These are phyloP conservation scores for Lepilemur ruficaudatus DNA, from an alignment of 2,797 vertebrate species.

Conservation along the genomic window DNA sequence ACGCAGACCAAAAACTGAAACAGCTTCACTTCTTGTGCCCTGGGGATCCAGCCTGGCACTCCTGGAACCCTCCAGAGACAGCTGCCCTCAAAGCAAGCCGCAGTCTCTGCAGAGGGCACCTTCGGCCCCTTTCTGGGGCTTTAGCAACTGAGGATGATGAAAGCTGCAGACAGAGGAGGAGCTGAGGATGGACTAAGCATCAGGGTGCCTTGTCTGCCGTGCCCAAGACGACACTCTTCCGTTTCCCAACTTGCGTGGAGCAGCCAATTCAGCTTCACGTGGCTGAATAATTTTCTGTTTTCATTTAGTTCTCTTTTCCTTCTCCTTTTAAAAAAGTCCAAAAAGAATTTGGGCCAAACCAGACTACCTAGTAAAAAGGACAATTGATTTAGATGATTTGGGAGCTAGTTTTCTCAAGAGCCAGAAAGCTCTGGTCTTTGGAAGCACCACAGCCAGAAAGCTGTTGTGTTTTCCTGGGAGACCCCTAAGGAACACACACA, in stretches of 20 bases:
- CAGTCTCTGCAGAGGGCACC: background rate
- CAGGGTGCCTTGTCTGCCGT: fast-evolving
- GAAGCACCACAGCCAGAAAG: background rate
- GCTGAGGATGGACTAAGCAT: fast-evolving
- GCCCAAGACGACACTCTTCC: too few relatives aligned
- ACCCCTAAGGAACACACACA: background rate
- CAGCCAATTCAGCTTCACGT: fast-evolving
- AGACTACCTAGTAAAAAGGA: background rate
- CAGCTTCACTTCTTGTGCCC: background rate
- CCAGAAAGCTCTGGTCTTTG: background rate
- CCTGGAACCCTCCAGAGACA: background rate
- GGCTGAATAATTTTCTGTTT: background rate
- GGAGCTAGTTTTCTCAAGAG: background rate
- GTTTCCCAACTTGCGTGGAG: fast-evolving
- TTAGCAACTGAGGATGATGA: background rate
- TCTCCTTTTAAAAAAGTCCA: background rate
- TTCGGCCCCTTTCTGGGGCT: background rate
- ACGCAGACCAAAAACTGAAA: constrained; percentile 2
- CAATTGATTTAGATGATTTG: background rate
- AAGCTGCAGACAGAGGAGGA: fast-evolving
- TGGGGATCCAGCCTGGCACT: background rate
- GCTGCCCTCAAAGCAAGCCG: background rate
- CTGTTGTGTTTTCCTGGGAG: background rate
- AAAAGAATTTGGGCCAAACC: background rate
- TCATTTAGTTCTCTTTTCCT: background rate